These are phyloP conservation scores for Perizoma affinitatum DNA, from an alignment of 2,888 invertebrate genomes.

Conservation along the genomic window DNA sequence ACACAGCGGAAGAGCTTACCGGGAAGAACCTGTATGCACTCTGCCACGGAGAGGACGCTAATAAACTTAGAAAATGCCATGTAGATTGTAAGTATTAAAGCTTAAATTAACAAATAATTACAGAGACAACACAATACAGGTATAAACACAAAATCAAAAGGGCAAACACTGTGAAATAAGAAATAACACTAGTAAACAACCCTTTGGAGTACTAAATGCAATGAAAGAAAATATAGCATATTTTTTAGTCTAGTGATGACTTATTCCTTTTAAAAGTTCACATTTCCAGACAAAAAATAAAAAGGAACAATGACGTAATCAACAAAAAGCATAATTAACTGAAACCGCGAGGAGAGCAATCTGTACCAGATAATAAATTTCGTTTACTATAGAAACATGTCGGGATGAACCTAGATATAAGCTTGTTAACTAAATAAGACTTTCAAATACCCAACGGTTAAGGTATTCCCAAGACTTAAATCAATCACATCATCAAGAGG, in stretches of 20 bases:
- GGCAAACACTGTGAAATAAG: background rate
- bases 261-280: too few species aligned
- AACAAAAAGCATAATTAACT: too few species aligned
- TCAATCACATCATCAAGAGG: slow-evolving; percentile 26
- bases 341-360: too few species aligned
- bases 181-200: too few species aligned
- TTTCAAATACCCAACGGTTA: slow-evolving; percentile 8
- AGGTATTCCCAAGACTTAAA: slow-evolving; percentile 20
- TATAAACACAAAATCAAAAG: background rate
- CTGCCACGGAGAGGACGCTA: slow-evolving; percentile 98
- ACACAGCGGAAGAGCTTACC: slow-evolving; percentile 96
- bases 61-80: slow-evolving; percentile 96
- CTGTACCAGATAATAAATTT: too few species aligned
- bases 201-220: too few species aligned
- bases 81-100: slow-evolving; percentile 93
- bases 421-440: slow-evolving; percentile 21
- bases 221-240: too few species aligned
- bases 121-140: background rate
- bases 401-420: background rate
- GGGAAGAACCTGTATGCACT: slow-evolving; percentile 97
- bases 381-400: too few species aligned
- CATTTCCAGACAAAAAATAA: too few species aligned
- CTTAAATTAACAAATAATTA: background rate
- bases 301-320: too few species aligned
- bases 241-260: too few species aligned